These are phyloP conservation scores for Catharus minimus DNA, from an alignment of 2,113 vertebrate species.

Conservation along the genomic window DNA sequence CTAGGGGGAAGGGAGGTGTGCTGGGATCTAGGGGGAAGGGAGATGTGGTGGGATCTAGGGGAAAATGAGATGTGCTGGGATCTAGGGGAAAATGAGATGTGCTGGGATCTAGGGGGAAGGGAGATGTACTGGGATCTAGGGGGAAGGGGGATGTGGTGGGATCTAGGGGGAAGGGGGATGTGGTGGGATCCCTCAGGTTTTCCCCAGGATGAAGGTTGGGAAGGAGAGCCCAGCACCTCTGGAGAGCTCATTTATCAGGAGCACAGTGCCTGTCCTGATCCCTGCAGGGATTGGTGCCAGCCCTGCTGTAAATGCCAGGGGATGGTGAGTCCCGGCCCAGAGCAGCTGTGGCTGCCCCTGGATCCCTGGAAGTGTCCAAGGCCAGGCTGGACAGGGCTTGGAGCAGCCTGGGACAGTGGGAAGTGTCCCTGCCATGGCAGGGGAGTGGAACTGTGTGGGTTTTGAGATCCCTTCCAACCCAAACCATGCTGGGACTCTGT, in stretches of 20 bases:
- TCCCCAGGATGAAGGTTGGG: background rate
- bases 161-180: no score
- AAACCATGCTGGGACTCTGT: background rate
- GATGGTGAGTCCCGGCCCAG: background rate
- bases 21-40: no score
- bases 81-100: background rate
- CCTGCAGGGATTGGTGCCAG: background rate
- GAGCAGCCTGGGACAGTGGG: fast-evolving
- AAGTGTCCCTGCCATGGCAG: background rate
- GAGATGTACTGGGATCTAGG: no score
- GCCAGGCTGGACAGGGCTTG: fast-evolving
- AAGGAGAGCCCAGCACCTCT: background rate
- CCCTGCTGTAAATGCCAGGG: background rate
- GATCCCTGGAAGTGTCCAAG: background rate
- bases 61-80: fast-evolving
- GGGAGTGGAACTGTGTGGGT: fast-evolving
- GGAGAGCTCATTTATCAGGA: background rate
- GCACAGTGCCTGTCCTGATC: fast-evolving
- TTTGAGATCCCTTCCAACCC: background rate
- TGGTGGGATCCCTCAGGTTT: background rate
- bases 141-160: no score
- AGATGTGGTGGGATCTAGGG: background rate
- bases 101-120: no score
- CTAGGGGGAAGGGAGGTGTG: background rate
- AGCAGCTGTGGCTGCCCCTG: background rate